Conservation (phyloP, 2,113 vertebrate species). For the Leptodactylus fuscus region DNA sequence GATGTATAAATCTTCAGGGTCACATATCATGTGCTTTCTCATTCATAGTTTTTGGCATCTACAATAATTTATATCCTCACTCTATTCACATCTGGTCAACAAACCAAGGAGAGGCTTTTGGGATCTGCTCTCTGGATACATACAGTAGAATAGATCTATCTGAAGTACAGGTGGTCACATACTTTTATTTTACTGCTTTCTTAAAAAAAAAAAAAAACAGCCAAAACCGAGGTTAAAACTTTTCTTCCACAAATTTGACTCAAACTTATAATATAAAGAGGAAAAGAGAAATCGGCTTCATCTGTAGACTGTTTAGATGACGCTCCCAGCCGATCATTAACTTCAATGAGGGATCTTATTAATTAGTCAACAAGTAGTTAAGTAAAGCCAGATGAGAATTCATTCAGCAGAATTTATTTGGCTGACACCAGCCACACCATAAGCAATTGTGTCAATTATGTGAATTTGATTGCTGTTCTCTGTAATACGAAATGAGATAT, state of each 20-base stretch:
- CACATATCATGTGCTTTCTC: not conserved
- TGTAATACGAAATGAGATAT: not conserved
- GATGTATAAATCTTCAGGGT: not conserved
- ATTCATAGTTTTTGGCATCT: not conserved
- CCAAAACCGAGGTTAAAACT: not conserved
- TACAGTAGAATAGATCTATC: not conserved
- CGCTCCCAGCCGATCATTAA: not conserved
- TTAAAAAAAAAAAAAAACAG: not conserved
- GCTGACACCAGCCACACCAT: not conserved
- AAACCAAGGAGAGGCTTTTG: conserved; percentile 17
- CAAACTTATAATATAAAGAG: no score
- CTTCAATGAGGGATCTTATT: not conserved
- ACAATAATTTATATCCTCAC: not conserved
- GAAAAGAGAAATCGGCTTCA: no score
- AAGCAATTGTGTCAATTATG: not conserved
- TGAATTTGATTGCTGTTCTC: not conserved
- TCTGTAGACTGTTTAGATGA: not conserved
- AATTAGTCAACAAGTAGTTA: not conserved
- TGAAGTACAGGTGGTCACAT: not conserved
- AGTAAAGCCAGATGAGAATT: not conserved
- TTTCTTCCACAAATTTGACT: conserved; percentile 1
- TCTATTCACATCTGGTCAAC: not conserved
- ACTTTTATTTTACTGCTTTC: not conserved
- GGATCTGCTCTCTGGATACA: not conserved
- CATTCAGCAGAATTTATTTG: not conserved